phyloP scores from a whole-genome alignment of 2,797 vertebrate genomes.

The Sylvilagus floridanus region DNA sequence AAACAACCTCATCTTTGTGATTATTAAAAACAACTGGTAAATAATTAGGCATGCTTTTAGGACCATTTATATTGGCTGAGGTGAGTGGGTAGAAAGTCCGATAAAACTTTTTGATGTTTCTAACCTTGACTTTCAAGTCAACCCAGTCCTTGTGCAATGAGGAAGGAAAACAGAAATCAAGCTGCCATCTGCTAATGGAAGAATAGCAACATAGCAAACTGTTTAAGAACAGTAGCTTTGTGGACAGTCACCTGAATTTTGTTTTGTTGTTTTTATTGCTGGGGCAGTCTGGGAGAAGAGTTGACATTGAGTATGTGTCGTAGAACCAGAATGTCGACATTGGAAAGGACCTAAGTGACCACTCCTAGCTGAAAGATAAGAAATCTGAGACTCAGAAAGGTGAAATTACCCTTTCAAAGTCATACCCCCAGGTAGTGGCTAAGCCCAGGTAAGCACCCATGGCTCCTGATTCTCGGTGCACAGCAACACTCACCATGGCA shows the following conservation, averaged over 20 bases:
- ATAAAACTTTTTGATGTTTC: conserved; percentile 29
- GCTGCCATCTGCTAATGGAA: background rate
- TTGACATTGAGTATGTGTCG: background rate
- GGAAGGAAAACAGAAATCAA: conserved; percentile 30
- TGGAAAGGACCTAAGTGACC: background rate
- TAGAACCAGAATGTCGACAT: background rate
- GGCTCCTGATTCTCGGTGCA: background rate
- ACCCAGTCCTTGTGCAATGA: background rate
- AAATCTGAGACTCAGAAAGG: background rate
- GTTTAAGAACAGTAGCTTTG: background rate
- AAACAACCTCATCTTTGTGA: background rate
- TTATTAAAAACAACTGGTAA: conserved; percentile 28
- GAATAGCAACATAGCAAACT: background rate
- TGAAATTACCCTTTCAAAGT: background rate
- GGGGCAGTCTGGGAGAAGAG: background rate
- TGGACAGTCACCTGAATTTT: background rate
- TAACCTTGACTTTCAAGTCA: conserved; percentile 60
- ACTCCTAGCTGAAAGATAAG: background rate
- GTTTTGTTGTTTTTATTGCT: background rate
- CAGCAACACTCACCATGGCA: rapidly evolving
- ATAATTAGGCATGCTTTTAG: background rate
- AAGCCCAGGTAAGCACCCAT: background rate
- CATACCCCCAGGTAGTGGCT: background rate
- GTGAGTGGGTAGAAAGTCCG: background rate
- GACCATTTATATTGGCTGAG: background rate